Percentiles rank a stretch among this genome's conserved stretches.
These are phyloP conservation scores for Diplazon laetatorius DNA, from an alignment of 2,888 invertebrate genomes.

Conservation along the genomic window DNA sequence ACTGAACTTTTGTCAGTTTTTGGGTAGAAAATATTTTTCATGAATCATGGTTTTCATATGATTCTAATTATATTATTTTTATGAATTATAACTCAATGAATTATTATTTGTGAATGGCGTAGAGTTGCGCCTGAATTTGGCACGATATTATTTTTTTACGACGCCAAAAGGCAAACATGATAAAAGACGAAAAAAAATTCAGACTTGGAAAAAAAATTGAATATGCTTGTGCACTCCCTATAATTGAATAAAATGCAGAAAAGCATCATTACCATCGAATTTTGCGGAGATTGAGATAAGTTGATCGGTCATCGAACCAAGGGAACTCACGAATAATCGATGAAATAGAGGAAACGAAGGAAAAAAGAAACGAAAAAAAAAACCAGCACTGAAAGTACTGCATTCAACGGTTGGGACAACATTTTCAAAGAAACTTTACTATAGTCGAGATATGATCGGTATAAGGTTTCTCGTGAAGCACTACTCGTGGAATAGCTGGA, in stretches of 20 bases:
- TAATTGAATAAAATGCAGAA: conserved; percentile 52
- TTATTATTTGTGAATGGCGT: no score
- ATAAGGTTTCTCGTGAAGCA: conserved; percentile 49
- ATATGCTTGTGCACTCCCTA: conserved; percentile 13
- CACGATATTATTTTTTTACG: no score
- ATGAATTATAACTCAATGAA: no score
- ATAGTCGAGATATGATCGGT: conserved; percentile 53
- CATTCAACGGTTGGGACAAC: conserved; percentile 47
- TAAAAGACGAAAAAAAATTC: conserved; percentile 29
- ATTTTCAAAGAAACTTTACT: conserved; percentile 50
- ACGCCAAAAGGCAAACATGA: no score
- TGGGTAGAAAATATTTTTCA: no score
- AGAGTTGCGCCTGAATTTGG: no score
- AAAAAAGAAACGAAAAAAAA: conserved; percentile 20
- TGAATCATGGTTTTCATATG: no score
- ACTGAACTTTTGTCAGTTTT: no score
- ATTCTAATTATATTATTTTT: no score
- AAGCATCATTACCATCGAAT: conserved; percentile 54
- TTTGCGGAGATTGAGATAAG: conserved; percentile 50
- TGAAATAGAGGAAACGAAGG: conserved; percentile 21
- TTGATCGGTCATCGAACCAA: conserved; percentile 4
- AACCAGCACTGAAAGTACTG: background rate
- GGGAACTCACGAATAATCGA: background rate
- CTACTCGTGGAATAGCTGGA: conserved; percentile 20
- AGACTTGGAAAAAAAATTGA: background rate